These are phyloP conservation scores for Microvelia longipes DNA, from an alignment of 1,140 invertebrate species.

Conservation along the genomic window DNA sequence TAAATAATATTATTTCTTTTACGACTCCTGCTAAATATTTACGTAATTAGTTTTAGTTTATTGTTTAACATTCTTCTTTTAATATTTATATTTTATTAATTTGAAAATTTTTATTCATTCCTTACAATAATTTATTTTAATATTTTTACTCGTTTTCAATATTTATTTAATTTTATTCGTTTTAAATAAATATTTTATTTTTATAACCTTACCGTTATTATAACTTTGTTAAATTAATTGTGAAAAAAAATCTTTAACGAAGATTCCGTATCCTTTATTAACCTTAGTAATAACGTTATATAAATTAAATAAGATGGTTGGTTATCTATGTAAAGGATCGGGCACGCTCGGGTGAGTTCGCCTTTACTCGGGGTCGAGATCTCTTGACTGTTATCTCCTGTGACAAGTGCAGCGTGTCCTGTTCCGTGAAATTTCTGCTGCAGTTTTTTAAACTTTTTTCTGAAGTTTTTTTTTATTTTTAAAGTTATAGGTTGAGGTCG, in stretches of 20 bases:
- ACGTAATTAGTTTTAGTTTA: no score
- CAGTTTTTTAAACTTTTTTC: neutral
- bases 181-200: neutral
- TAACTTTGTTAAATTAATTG: neutral
- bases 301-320: neutral
- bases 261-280: neutral
- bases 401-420: neutral
- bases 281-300: neutral
- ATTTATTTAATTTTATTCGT: neutral
- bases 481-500: neutral
- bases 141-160: neutral
- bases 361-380: neutral
- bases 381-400: neutral
- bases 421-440: neutral
- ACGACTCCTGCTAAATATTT: no score
- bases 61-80: no score
- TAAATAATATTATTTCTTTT: no score
- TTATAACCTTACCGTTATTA: neutral
- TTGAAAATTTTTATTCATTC: no score
- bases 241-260: neutral
- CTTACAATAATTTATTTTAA: no score
- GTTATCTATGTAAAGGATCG: neutral
- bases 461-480: no score
- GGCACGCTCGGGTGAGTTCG: neutral
- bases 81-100: no score